Percentiles rank a stretch among this genome's conserved stretches.
Evolutionary conservation across 2,113 vertebrate species (phyloP).

Genomic region (Phoenicopterus ruber): DNA sequence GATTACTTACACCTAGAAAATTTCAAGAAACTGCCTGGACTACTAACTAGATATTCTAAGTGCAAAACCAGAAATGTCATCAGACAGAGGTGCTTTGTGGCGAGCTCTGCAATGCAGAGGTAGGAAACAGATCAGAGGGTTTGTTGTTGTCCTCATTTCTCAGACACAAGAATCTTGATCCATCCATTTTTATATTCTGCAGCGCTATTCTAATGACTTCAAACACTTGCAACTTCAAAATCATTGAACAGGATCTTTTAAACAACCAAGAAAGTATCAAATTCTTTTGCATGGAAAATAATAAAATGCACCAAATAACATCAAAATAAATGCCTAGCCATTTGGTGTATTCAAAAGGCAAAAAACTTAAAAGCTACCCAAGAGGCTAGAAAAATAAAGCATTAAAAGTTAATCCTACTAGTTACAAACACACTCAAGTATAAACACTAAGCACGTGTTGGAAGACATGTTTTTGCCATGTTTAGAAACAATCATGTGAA

Average conservation of each 20-base stretch:
- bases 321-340: background rate
- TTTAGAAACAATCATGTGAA: background rate
- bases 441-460: background rate
- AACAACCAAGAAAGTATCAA: background rate
- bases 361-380: background rate
- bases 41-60: background rate
- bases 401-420: background rate
- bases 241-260: background rate
- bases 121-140: background rate
- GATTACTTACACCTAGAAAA: background rate
- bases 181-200: constrained; percentile 6
- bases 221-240: constrained; percentile 32
- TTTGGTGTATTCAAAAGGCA: background rate
- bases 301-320: background rate
- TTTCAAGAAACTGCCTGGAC: background rate
- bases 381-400: background rate
- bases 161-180: background rate
- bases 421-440: background rate
- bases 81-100: background rate
- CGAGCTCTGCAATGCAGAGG: background rate
- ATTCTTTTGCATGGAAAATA: background rate
- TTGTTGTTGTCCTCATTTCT: constrained; percentile 19
- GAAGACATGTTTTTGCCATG: background rate
- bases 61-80: background rate
- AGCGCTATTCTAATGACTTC: background rate